Evolutionary conservation across 2,797 vertebrate species (phyloP).

Genomic region (Takifugu ocellatus): DNA sequence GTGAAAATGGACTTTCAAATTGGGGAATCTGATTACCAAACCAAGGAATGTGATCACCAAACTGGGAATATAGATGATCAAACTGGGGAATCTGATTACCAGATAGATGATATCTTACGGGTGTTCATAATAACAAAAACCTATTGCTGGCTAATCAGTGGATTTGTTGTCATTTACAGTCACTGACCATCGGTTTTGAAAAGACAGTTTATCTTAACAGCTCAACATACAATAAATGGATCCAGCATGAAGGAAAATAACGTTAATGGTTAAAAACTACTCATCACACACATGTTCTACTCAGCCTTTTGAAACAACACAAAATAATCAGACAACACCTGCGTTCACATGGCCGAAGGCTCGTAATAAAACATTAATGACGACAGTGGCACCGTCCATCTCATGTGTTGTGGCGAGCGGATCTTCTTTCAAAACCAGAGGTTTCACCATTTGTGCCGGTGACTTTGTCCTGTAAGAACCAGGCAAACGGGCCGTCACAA

Average conservation of each 20-base stretch:
- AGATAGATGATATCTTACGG: no score
- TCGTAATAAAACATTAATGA: constrained; percentile 16
- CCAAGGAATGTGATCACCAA: no score
- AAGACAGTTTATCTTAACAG: background rate
- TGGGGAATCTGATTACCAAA: no score
- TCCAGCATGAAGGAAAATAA: constrained; percentile 15
- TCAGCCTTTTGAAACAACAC: constrained; percentile 2
- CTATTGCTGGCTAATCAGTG: no score
- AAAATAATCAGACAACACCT: background rate
- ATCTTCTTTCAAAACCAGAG: constrained; percentile 55
- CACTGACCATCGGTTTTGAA: no score
- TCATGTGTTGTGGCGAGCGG: constrained; percentile 34
- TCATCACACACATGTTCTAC: constrained; percentile 23
- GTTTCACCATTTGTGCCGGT: constrained; percentile 40
- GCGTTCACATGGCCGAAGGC: background rate
- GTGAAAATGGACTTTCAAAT: no score
- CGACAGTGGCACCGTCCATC: constrained; percentile 3
- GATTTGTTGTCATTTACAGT: no score
- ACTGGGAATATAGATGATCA: no score
- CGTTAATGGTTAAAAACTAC: constrained; percentile 17
- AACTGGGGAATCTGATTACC: no score
- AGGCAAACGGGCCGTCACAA: constrained; percentile 16
- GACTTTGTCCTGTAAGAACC: constrained; percentile 61
- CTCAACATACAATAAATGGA: constrained; percentile 18
- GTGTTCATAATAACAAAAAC: no score